phyloP scores from a whole-genome alignment of 2,113 vertebrate species.

The Ellobius talpinus region DNA sequence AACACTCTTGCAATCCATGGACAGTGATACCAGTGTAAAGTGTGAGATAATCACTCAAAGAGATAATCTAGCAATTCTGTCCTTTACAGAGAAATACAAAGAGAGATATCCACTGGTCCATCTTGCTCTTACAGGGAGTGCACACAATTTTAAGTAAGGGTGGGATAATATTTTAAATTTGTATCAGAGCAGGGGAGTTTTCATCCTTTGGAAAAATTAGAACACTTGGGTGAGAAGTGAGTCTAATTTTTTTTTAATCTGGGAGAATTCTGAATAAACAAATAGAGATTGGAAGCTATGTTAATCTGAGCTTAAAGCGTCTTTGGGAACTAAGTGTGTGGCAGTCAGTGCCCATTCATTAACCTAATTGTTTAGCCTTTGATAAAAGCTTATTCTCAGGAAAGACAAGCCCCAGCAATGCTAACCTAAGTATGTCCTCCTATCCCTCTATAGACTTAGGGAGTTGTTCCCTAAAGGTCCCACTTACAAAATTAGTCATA shows the following conservation, averaged over 20 bases:
- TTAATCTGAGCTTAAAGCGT: constrained; percentile 4
- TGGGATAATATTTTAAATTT: not conserved
- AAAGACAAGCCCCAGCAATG: not conserved
- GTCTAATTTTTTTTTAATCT: not conserved
- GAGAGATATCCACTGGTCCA: not conserved
- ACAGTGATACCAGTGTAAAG: not conserved
- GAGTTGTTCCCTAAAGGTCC: not conserved
- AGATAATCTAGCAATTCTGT: not conserved
- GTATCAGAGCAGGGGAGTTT: not conserved
- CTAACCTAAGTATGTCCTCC: not conserved
- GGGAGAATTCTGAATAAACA: constrained; percentile 19
- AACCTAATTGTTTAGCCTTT: constrained; percentile 18
- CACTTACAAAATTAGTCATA: not conserved
- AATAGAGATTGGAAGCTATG: not conserved
- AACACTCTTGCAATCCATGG: not conserved
- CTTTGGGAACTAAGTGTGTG: not conserved
- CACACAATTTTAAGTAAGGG: not conserved
- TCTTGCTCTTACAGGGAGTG: not conserved
- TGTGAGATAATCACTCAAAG: not conserved
- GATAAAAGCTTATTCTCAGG: not conserved
- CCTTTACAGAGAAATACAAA: not conserved
- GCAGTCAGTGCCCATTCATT: not conserved
- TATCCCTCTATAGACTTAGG: not conserved
- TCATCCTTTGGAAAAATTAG: not conserved
- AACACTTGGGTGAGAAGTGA: not conserved